Conservation (phyloP, 1,140 invertebrate genomes). For the Aphaenogaster ashmeadi region DNA sequence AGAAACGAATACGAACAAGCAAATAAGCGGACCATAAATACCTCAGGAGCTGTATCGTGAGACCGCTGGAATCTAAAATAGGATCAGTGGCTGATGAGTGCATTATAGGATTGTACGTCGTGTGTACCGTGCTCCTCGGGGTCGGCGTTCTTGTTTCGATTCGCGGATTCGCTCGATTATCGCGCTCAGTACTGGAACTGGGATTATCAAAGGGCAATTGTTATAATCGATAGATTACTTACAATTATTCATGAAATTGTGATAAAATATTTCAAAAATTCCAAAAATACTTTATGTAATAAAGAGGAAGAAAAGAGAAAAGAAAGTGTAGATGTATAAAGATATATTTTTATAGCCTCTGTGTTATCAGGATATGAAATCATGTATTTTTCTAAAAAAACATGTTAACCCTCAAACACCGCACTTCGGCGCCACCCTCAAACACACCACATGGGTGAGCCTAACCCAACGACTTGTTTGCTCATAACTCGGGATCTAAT, state of each 20-base stretch:
- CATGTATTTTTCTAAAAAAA: neutral
- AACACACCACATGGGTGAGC: no score
- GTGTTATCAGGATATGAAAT: neutral
- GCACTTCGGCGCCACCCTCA: no score
- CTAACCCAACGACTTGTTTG: no score
- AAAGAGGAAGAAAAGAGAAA: neutral
- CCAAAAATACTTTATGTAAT: neutral
- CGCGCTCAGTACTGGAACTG: neutral
- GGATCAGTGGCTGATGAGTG: slow-evolving; percentile 37
- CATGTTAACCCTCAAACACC: neutral
- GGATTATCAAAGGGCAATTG: neutral
- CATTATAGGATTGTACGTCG: slow-evolving; percentile 48
- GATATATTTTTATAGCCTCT: neutral
- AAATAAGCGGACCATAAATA: slow-evolving; percentile 23
- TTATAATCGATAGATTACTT: neutral
- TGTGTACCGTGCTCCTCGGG: slow-evolving; percentile 65
- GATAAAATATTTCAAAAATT: neutral
- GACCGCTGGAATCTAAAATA: slow-evolving; percentile 52
- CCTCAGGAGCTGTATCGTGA: slow-evolving; percentile 68
- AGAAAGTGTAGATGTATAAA: neutral
- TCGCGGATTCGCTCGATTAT: neutral
- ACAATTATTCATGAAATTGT: neutral
- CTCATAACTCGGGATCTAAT: no score
- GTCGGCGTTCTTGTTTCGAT: slow-evolving; percentile 38
- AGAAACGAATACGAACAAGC: neutral